Base-by-base conservation (phyloP, 2,113 vertebrate genomes). In the Eulemur macaco region DNA sequence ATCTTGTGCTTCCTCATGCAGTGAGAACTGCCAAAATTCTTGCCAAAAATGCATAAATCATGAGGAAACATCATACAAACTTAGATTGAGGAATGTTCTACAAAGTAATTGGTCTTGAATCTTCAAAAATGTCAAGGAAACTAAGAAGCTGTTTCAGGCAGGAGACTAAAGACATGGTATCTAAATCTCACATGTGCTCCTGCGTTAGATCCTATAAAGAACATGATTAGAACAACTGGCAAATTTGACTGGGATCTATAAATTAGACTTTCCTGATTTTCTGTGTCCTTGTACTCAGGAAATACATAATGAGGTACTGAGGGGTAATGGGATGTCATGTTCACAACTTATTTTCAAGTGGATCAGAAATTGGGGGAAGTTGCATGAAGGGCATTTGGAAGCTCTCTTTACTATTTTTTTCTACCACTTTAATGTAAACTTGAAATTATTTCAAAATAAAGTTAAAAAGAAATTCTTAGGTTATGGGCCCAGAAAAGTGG, bases 71-170 rank as follows among this genome's bases (percentile, higher is more conserved):
- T 17, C n/a, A 21, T 8, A 39, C 18, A 81, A n/a, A 88, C 13
- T 9, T 58, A n/a, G 9, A 74, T 0, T 18, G 56, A 89, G 47
- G 20, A 7, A 54, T 4, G 7, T 56, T 74, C 31, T 42, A 47
- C 50, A 52, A 63, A 73, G 29, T 3, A 37, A 89, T 1, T 45
- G 18, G 37, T 21, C n/a, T 82, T 23, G n/a, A 39, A 21, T 77
- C 89, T 91, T 87, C n/a, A 93, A 71, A 86, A 89, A 77, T 45
- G 47, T 66, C 39, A 69, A 78, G 34, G 50, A 88, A 69, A 42
- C 15, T 6, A 13, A 42, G 11, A 13, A 42, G 11, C 25, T 60
- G 9, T 60, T 80, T 39, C 23, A 47, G 71, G 54, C 21, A 27
- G 52, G 50, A 39, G 64, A 54, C 54, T 5, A 37, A 47, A 71